These are phyloP conservation scores for Gila orcuttii DNA, from an alignment of 2,113 vertebrate species.

Conservation along the genomic window DNA sequence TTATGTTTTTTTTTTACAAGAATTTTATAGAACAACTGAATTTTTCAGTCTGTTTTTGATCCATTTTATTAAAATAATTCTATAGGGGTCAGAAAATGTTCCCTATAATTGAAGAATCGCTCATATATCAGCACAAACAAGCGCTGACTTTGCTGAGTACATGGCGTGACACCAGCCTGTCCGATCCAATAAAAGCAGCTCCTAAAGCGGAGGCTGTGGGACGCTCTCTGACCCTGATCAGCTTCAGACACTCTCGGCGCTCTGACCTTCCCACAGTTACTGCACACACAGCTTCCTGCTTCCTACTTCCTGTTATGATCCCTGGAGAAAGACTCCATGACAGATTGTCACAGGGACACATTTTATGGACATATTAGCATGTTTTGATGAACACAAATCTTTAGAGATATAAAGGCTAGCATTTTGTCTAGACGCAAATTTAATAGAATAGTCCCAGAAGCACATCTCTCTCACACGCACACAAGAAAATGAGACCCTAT, in stretches of 20 bases:
- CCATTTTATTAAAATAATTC: not conserved
- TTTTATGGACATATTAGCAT: not conserved
- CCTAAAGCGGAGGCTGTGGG: constrained; percentile 55
- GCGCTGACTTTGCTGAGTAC: not conserved
- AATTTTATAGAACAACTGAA: too few relatives aligned
- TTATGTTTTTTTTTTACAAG: not conserved
- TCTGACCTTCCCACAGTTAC: constrained; percentile 11
- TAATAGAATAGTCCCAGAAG: not conserved
- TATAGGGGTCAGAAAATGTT: not conserved
- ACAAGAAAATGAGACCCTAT: not conserved
- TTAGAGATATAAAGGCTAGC: not conserved
- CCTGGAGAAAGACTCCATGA: not conserved
- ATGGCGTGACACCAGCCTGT: constrained; percentile 13
- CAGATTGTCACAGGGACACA: not conserved
- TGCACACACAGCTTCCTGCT: constrained; percentile 23
- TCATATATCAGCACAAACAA: not conserved
- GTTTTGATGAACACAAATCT: not conserved
- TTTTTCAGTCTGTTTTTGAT: not conserved
- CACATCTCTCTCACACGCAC: not conserved
- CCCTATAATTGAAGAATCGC: not conserved
- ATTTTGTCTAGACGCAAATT: not conserved
- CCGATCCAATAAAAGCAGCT: constrained; percentile 54
- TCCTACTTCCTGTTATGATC: constrained; percentile 31
- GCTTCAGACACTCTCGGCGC: constrained; percentile 18
- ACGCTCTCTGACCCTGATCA: constrained; percentile 62